phyloP scores from a whole-genome alignment of 2,113 vertebrate species.

The Chamaetylas fuelleborni region DNA sequence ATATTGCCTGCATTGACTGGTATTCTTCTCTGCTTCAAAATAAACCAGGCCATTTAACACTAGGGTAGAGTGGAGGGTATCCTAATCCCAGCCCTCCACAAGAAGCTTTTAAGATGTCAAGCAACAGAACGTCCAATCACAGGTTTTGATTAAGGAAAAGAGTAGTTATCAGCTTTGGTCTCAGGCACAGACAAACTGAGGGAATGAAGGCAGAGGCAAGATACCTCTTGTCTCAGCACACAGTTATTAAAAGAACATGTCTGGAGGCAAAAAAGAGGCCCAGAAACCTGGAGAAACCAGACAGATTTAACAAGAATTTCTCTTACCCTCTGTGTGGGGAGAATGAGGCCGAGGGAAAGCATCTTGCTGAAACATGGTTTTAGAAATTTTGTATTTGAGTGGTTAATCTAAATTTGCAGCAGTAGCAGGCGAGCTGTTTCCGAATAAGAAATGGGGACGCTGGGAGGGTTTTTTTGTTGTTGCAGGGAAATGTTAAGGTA shows the following conservation, averaged over 20 bases:
- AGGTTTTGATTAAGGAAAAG: not conserved
- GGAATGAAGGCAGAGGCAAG: not conserved
- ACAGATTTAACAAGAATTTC: not conserved
- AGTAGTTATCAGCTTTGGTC: not conserved
- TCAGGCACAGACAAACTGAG: not conserved
- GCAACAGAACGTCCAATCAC: not conserved
- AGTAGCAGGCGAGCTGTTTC: not conserved
- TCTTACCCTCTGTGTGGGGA: not conserved
- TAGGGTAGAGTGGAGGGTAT: not conserved
- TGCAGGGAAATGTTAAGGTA: not conserved
- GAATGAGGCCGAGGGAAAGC: not conserved
- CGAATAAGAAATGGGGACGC: not conserved
- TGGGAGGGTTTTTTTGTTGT: not conserved
- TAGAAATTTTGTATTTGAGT: not conserved
- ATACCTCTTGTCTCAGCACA: not conserved
- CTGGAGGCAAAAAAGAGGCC: conserved; percentile 19
- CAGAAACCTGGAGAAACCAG: not conserved
- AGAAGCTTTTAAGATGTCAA: not conserved
- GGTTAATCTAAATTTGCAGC: not conserved
- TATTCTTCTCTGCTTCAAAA: not conserved
- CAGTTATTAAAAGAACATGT: conserved; percentile 17
- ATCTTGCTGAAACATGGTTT: not conserved
- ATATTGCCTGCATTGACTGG: not conserved
- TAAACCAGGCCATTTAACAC: not conserved
- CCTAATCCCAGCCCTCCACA: not conserved